These are phyloP conservation scores for Hiodon alosoides DNA, from an alignment of 2,113 vertebrate genomes.

Conservation along the genomic window DNA sequence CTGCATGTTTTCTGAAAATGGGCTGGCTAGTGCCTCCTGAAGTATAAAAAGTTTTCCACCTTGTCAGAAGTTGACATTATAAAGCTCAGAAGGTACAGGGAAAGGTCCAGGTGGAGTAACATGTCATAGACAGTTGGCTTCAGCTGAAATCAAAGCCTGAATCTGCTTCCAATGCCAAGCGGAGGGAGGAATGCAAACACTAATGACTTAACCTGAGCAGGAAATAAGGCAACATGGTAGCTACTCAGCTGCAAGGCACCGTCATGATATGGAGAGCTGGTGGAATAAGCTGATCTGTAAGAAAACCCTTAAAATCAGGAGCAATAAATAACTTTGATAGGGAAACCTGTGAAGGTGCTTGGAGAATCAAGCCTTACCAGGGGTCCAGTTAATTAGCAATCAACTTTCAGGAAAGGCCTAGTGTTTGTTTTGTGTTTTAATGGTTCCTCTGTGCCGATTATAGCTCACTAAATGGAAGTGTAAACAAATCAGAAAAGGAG, in stretches of 20 bases:
- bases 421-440: slow-evolving; percentile 7
- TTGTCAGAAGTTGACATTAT: slow-evolving; percentile 1
- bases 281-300: neutral
- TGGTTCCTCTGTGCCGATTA: slow-evolving; percentile 8
- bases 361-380: neutral
- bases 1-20: neutral
- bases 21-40: neutral
- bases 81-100: slow-evolving; percentile 6
- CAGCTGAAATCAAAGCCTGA: neutral
- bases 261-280: neutral
- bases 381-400: neutral
- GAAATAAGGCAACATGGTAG: neutral
- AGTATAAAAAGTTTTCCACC: slow-evolving; percentile 12
- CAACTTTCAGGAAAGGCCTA: slow-evolving; percentile 8
- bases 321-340: no score
- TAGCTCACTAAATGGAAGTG: neutral
- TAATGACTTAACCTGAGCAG: neutral
- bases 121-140: slow-evolving; percentile 1
- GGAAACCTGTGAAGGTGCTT: no score
- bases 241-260: neutral
- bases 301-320: neutral
- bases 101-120: neutral
- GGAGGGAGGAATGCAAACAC: neutral
- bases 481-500: neutral
- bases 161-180: neutral